phyloP scores from a whole-genome alignment of 2,888 invertebrate species.

The Plagiodera versicolora region DNA sequence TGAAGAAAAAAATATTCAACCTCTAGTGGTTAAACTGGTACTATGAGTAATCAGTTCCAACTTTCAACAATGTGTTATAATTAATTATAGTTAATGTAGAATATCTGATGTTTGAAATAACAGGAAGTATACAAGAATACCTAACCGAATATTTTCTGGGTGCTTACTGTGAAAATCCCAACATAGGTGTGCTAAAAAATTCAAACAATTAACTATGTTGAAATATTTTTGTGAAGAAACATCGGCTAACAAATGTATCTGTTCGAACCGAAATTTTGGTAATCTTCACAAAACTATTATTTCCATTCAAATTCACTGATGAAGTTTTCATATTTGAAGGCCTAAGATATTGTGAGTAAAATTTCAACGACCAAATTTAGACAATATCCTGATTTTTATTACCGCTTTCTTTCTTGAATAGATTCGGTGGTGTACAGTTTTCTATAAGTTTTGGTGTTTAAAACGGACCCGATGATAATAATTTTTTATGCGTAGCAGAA shows the following conservation, averaged over 20 bases:
- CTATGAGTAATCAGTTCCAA: neutral
- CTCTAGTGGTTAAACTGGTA: neutral
- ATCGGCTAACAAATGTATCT: too few species aligned
- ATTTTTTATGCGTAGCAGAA: slow-evolving; percentile 36
- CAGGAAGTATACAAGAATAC: neutral
- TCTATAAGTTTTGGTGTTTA: slow-evolving; percentile 45
- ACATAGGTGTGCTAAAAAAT: neutral
- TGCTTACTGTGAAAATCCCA: neutral
- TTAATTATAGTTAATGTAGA: too few species aligned
- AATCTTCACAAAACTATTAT: neutral
- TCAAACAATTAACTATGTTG: neutral
- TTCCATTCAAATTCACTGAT: neutral
- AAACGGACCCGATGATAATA: slow-evolving; percentile 35
- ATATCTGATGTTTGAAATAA: neutral
- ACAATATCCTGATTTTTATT: slow-evolving; percentile 44
- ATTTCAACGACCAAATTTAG: slow-evolving; percentile 39
- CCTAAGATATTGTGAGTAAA: slow-evolving; percentile 33
- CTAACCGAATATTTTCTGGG: neutral
- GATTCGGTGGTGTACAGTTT: slow-evolving; percentile 51
- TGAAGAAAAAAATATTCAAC: neutral
- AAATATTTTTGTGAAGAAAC: too few species aligned
- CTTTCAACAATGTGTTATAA: too few species aligned
- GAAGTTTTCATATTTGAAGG: slow-evolving; percentile 6
- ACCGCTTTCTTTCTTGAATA: slow-evolving; percentile 38
- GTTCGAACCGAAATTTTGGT: too few species aligned